Evolutionary conservation across 2,797 vertebrate species (phyloP).

Genomic region (Sitta carolinensis): DNA sequence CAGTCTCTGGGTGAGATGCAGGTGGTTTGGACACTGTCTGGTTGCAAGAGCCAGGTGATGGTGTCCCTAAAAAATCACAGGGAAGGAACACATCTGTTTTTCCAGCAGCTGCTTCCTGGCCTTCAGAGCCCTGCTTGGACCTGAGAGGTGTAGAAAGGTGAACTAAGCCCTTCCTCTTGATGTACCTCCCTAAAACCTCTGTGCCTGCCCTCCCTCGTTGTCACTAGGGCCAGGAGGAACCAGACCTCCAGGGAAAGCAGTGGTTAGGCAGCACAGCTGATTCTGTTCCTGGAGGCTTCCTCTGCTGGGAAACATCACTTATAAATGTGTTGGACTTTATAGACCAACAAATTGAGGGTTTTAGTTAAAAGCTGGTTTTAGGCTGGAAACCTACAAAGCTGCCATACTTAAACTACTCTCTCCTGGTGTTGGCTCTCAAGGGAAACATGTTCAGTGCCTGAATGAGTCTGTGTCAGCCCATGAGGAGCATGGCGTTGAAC

Average conservation of each 20-base stretch:
- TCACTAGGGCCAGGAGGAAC: neutral
- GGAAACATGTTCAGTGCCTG: fast-evolving
- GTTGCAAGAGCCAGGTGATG: neutral
- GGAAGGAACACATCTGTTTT: neutral
- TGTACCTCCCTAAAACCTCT: neutral
- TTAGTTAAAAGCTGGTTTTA: neutral
- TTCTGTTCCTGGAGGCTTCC: neutral
- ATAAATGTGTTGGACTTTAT: neutral
- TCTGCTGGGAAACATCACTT: neutral
- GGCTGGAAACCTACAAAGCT: neutral
- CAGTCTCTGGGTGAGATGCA: neutral
- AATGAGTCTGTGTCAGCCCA: neutral
- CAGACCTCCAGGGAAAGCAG: neutral
- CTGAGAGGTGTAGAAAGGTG: neutral
- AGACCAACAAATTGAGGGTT: neutral
- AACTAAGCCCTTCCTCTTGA: neutral
- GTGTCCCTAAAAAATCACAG: neutral
- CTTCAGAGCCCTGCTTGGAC: neutral
- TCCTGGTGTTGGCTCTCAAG: neutral
- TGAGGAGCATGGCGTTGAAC: neutral
- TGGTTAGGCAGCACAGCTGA: neutral
- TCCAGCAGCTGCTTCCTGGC: neutral
- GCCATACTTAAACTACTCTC: neutral
- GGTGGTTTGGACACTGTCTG: neutral
- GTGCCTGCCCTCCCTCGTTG: neutral